These are phyloP conservation scores for Lanistes nyassanus DNA, from an alignment of 1,140 invertebrate species.

Conservation along the genomic window DNA sequence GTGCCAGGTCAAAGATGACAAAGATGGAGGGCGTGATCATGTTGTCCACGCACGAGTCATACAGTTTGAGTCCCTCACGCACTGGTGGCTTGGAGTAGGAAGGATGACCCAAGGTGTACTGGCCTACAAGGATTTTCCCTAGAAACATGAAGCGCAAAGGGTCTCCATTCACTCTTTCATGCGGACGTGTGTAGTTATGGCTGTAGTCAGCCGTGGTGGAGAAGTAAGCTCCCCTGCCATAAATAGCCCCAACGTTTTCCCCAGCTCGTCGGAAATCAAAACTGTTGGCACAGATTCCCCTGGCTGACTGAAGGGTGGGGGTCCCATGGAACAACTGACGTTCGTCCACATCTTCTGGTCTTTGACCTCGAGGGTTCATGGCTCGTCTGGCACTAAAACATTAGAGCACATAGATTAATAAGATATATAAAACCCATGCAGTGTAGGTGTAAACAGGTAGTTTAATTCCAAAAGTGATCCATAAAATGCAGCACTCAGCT, in stretches of 20 bases:
- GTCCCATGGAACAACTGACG: slow-evolving; percentile 52
- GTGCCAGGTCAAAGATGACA: slow-evolving; percentile 54
- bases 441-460: too few relatives aligned
- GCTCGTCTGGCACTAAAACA: background rate
- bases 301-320: slow-evolving; percentile 23
- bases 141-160: slow-evolving; percentile 45
- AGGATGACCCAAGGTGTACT: slow-evolving; percentile 39
- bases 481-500: too few relatives aligned
- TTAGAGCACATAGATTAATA: too few relatives aligned
- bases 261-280: slow-evolving; percentile 52
- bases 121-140: slow-evolving; percentile 51
- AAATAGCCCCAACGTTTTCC: slow-evolving; percentile 42
- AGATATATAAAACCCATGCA: too few relatives aligned
- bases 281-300: slow-evolving; percentile 50
- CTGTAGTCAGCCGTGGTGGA: slow-evolving; percentile 47
- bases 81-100: slow-evolving; percentile 45
- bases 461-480: too few relatives aligned
- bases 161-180: background rate
- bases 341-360: slow-evolving; percentile 28
- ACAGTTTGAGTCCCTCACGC: slow-evolving; percentile 42
- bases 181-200: slow-evolving; percentile 35
- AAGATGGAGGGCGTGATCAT: slow-evolving; percentile 46
- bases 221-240: slow-evolving; percentile 60
- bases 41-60: slow-evolving; percentile 57
- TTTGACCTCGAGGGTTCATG: background rate